These are phyloP conservation scores for Philopedon plagiatum DNA, from an alignment of 2,888 invertebrate genomes.

Conservation along the genomic window DNA sequence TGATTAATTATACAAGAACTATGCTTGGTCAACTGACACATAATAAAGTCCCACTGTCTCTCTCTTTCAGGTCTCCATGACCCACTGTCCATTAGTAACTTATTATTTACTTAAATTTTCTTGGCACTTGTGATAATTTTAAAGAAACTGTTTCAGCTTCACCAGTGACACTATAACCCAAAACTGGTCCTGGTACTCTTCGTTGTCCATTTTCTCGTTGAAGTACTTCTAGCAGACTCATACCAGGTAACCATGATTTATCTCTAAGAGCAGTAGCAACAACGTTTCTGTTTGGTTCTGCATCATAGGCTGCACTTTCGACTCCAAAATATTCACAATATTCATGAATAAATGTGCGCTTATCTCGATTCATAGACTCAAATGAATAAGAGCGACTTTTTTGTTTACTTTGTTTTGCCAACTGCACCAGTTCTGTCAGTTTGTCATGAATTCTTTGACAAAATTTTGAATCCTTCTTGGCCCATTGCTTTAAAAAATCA, in stretches of 20 bases:
- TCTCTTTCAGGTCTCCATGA: too few relatives aligned
- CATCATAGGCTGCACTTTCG: conserved; percentile 94
- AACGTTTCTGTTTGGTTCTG: conserved; percentile 95
- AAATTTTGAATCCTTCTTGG: conserved; percentile 85
- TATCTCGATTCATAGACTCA: conserved; percentile 93
- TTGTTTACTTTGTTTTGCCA: conserved; percentile 83
- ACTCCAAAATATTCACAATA: conserved; percentile 96
- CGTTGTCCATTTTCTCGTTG: conserved; percentile 85
- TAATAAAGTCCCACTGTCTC: neutral
- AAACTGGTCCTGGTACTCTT: conserved; percentile 81
- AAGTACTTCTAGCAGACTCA: conserved; percentile 86
- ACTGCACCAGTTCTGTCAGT: conserved; percentile 86
- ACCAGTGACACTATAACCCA: conserved; percentile 54
- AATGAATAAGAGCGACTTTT: conserved; percentile 80
- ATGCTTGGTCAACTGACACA: neutral
- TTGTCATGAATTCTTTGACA: conserved; percentile 88
- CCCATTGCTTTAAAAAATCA: conserved; percentile 87
- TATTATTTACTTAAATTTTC: neutral
- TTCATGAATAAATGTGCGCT: conserved; percentile 94
- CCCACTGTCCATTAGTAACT: neutral
- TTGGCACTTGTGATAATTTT: conserved; percentile 50
- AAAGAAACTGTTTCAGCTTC: conserved; percentile 63
- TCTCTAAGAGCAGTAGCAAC: conserved; percentile 84
- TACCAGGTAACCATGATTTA: conserved; percentile 87
- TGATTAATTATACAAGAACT: too few relatives aligned